These are phyloP conservation scores for Phragmatobia fuliginosa DNA, from an alignment of 2,888 invertebrate genomes.

Conservation along the genomic window DNA sequence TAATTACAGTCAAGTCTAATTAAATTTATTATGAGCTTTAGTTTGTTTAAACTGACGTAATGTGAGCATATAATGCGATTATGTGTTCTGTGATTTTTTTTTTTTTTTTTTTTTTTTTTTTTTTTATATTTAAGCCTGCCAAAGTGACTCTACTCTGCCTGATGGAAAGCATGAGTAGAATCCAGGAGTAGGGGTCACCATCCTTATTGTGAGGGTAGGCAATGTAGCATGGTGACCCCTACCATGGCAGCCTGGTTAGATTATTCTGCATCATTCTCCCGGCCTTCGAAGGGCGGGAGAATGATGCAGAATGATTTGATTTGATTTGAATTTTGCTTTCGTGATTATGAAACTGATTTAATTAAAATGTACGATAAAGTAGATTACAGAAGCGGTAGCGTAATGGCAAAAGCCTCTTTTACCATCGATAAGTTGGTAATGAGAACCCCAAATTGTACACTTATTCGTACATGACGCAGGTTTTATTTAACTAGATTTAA, in stretches of 20 bases:
- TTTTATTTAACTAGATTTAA: neutral
- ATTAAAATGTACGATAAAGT: conserved; percentile 4
- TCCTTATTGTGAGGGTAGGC: too few relatives aligned
- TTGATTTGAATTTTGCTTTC: neutral
- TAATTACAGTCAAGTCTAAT: conserved; percentile 33
- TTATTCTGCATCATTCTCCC: too few relatives aligned
- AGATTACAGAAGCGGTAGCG: neutral
- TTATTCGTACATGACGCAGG: neutral
- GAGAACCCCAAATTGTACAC: neutral
- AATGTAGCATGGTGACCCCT: too few relatives aligned
- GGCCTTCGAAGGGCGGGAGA: too few relatives aligned
- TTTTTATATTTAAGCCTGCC: too few relatives aligned
- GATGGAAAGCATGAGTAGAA: too few relatives aligned
- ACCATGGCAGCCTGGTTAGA: too few relatives aligned
- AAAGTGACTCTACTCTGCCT: too few relatives aligned
- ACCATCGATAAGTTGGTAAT: neutral
- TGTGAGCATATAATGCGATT: conserved; percentile 3
- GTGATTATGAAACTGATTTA: neutral
- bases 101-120: too few relatives aligned
- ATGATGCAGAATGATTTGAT: too few relatives aligned
- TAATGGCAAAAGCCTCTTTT: neutral
- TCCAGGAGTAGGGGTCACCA: too few relatives aligned
- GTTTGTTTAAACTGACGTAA: conserved; percentile 16
- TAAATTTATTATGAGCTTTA: conserved; percentile 35
- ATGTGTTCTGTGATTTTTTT: conserved; percentile 1